A percentile compares a stretch with the other conserved stretches of the same genome.
phyloP scores from a whole-genome alignment of 2,888 invertebrate genomes.

The Mythimna albipuncta region DNA sequence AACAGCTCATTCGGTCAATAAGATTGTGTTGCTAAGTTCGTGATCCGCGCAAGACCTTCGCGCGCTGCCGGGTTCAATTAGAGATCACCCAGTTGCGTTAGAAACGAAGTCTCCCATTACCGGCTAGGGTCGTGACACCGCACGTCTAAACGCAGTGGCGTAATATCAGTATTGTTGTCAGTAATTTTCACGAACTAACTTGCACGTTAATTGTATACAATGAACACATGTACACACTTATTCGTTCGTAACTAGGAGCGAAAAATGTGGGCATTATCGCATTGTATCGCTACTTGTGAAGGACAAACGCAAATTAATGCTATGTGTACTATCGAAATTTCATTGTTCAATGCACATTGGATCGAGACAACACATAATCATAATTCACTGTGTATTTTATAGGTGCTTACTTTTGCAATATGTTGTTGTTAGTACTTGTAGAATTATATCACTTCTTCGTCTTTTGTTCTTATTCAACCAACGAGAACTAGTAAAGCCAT shows the following conservation, averaged over 20 bases:
- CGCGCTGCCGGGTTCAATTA: conserved; percentile 82
- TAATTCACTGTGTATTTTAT: conserved; percentile 27
- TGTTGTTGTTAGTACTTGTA: not conserved
- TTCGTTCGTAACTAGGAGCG: conserved; percentile 67
- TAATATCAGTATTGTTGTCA: conserved; percentile 79
- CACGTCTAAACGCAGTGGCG: conserved; percentile 79
- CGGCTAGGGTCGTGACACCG: conserved; percentile 81
- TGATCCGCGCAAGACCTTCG: conserved; percentile 78
- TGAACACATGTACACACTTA: conserved; percentile 70
- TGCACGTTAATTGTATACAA: conserved; percentile 77
- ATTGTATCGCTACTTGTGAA: conserved; percentile 73
- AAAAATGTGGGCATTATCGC: conserved; percentile 80
- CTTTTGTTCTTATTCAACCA: conserved; percentile 18
- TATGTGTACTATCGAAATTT: conserved; percentile 66
- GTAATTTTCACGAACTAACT: conserved; percentile 79
- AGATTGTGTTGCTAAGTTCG: conserved; percentile 64
- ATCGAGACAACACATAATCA: conserved; percentile 36
- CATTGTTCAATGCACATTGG: conserved; percentile 50
- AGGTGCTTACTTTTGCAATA: not conserved
- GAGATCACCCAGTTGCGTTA: conserved; percentile 81
- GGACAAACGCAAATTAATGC: conserved; percentile 71
- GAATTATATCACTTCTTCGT: conserved; percentile 14
- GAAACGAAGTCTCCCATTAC: conserved; percentile 77
- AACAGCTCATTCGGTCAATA: conserved; percentile 66
- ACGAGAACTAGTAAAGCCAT: conserved; percentile 19